A percentile compares a stretch with the other conserved stretches of the same genome.
Evolutionary conservation across 2,888 invertebrate genomes (phyloP).

Genomic region (Aphidius colemani): DNA sequence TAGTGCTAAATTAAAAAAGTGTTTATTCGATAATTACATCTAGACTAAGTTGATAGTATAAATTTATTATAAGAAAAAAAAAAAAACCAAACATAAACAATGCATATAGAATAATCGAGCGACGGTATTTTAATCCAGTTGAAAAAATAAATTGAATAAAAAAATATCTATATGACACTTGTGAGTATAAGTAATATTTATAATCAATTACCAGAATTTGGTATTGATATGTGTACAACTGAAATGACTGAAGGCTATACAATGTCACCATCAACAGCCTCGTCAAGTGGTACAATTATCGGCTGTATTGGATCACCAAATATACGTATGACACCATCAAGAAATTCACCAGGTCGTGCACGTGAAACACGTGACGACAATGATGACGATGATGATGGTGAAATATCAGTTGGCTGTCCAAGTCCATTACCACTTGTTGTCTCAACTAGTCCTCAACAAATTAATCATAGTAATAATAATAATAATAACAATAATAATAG

Average conservation of each 20-base stretch:
- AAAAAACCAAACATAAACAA: no score
- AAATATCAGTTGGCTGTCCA: slow-evolving; percentile 81
- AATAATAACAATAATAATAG: no score
- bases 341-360: slow-evolving; percentile 58
- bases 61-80: no score
- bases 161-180: slow-evolving; percentile 25
- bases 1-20: no score
- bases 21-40: no score
- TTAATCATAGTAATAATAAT: no score
- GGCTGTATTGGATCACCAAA: slow-evolving; percentile 57
- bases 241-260: slow-evolving; percentile 58
- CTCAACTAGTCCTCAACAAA: slow-evolving; percentile 58
- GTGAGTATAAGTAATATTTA: slow-evolving; percentile 19
- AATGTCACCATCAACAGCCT: slow-evolving; percentile 56
- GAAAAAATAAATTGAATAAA: not conserved
- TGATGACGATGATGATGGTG: slow-evolving; percentile 64
- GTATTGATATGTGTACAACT: slow-evolving; percentile 55
- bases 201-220: slow-evolving; percentile 34
- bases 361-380: slow-evolving; percentile 43
- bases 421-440: slow-evolving; percentile 62
- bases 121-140: slow-evolving; percentile 16
- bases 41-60: no score
- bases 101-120: slow-evolving; percentile 3
- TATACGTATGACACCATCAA: slow-evolving; percentile 62
- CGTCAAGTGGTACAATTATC: slow-evolving; percentile 50